phyloP scores from a whole-genome alignment of 1,140 invertebrate genomes.

The Drosophila lini region DNA sequence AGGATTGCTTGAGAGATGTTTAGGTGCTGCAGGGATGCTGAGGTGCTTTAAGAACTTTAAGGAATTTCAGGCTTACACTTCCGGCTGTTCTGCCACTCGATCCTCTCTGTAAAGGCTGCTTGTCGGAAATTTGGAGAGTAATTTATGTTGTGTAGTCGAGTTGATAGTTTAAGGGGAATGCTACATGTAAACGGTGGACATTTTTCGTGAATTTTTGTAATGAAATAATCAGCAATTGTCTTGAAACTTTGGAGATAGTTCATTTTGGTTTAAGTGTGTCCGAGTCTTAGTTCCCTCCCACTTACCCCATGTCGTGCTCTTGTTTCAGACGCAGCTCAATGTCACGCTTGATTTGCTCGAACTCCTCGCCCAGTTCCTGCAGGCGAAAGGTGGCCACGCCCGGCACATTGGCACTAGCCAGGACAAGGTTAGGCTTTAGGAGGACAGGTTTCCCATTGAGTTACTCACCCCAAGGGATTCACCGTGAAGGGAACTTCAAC shows the following conservation, averaged over 20 bases:
- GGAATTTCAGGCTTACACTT: constrained; percentile 56
- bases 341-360: constrained; percentile 85
- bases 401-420: constrained; percentile 20
- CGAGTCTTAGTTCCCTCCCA: background rate
- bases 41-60: background rate
- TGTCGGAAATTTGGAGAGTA: constrained; percentile 14
- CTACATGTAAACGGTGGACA: too few species aligned
- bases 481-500: constrained; percentile 88
- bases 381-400: constrained; percentile 86
- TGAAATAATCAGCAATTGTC: too few species aligned
- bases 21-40: background rate
- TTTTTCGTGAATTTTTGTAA: too few species aligned
- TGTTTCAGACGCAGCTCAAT: constrained; percentile 86
- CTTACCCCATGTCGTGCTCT: constrained; percentile 83
- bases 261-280: background rate
- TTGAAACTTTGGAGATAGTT: too few species aligned
- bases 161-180: too few species aligned
- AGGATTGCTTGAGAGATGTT: background rate
- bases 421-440: background rate
- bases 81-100: constrained; percentile 56
- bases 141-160: background rate
- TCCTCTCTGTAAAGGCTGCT: constrained; percentile 51
- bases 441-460: too few species aligned
- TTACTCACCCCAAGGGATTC: constrained; percentile 85
- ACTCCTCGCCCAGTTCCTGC: constrained; percentile 86